Evolutionary conservation across 2,113 vertebrate species (phyloP), one percentile per base, ranked within the genome.

Genomic region (Pelvicachromis taeniatus): DNA sequence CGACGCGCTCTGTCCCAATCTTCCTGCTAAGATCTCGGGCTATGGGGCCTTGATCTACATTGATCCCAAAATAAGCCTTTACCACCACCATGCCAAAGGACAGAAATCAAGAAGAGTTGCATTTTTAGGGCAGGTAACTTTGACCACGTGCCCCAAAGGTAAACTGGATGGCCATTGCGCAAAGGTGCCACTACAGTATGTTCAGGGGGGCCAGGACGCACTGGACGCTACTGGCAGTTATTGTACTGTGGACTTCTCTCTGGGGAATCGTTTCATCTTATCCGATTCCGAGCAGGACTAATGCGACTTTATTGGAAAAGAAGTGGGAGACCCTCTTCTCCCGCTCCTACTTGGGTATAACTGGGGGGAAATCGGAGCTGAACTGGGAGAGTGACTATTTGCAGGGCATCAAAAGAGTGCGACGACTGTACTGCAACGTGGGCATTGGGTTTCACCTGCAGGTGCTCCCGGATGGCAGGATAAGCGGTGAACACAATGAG

Each of bases 371-470:
- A 78, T 95, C 97, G 78, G 96, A 97, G 86, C 95, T 97, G 90
- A 98, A 97, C 93, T 99, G 98, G 98, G 97, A 99, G 93, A 98
- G 95, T 88, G 97, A 98, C 96, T 99, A 99, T 94, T 96, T 99
- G 96, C 96, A 97, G 95, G 98, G 98, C 91, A 98, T 99, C 96
- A 99, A 98, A 95, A 94, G 98, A 94, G 97, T 97, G 93, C 96
- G 97, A 92, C 97, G 97, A 86, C 97, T 99, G 86, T 99, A 99
- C 96, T 99, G 98, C 97, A 99, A 99, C 95, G 97, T 99, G 95
- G 98, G 98, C 96, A 99, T 99, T 94, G 98, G 98, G 95, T 99
- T 99, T 95, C 98, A 99, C 96, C 97, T 99, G 94, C 98, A 99
- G 96, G 96, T 99, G 95, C 95, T 97, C 91, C 97, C 97, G 90